Evolutionary conservation across 2,888 invertebrate species (phyloP).

Genomic region (Apantesis nais): DNA sequence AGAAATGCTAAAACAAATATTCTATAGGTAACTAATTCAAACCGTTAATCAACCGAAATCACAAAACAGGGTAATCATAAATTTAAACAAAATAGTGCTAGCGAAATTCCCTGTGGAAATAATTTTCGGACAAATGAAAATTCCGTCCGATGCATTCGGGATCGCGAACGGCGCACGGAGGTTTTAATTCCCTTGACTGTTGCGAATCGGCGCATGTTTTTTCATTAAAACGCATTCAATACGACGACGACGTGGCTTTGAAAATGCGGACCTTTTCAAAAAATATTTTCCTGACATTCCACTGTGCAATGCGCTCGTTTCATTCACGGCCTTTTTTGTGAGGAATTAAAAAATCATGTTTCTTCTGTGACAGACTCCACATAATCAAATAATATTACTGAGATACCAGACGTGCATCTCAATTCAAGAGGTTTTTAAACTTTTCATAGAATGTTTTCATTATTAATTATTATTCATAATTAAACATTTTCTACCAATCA

Average conservation of each 20-base stretch:
- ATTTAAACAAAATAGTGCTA: slow-evolving; percentile 65
- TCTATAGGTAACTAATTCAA: slow-evolving; percentile 51
- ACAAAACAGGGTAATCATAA: slow-evolving; percentile 60
- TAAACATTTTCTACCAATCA: neutral
- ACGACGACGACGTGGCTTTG: slow-evolving; percentile 83
- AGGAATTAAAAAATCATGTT: slow-evolving; percentile 61
- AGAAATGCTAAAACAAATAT: slow-evolving; percentile 17
- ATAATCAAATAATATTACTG: slow-evolving; percentile 36
- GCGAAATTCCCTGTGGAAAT: slow-evolving; percentile 70
- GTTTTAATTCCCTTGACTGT: slow-evolving; percentile 85
- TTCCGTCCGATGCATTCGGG: slow-evolving; percentile 73
- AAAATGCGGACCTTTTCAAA: slow-evolving; percentile 82
- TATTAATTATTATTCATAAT: too few relatives aligned
- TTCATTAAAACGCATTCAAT: slow-evolving; percentile 86
- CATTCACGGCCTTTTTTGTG: slow-evolving; percentile 68
- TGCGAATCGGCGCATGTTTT: slow-evolving; percentile 85
- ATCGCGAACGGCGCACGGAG: slow-evolving; percentile 71
- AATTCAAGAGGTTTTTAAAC: slow-evolving; percentile 17
- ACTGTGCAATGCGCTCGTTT: slow-evolving; percentile 67
- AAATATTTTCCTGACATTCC: slow-evolving; percentile 81
- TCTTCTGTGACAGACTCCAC: slow-evolving; percentile 36
- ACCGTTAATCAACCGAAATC: slow-evolving; percentile 59
- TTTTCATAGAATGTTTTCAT: neutral
- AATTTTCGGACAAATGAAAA: slow-evolving; percentile 82
- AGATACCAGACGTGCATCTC: slow-evolving; percentile 10